Evolutionary conservation across 2,888 invertebrate species (phyloP).

Genomic region (Ischnus inquisitorius): DNA sequence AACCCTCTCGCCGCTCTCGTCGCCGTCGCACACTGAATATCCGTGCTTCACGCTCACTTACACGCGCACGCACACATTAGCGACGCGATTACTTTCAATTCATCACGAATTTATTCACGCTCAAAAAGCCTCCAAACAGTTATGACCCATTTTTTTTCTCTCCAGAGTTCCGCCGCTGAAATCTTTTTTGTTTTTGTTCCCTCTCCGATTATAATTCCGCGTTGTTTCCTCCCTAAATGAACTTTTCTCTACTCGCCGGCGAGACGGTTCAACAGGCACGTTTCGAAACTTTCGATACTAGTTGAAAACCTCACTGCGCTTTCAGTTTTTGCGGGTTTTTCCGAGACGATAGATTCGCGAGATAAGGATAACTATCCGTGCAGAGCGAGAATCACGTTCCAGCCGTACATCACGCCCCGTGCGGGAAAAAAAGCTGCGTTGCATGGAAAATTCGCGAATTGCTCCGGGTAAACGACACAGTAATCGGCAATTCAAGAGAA

Average conservation of each 20-base stretch:
- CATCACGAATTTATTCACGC: slow-evolving; percentile 34
- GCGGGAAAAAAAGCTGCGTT: slow-evolving; percentile 27
- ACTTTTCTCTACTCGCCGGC: background rate
- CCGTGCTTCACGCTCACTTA: background rate
- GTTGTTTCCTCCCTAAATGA: background rate
- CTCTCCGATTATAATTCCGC: background rate
- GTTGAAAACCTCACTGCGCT: slow-evolving; percentile 12
- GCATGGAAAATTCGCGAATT: background rate
- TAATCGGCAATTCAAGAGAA: background rate
- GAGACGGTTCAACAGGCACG: slow-evolving; percentile 1
- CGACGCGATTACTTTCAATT: slow-evolving; percentile 25
- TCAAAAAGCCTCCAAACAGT: slow-evolving; percentile 27
- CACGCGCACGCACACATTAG: slow-evolving; percentile 1
- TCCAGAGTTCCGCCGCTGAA: background rate
- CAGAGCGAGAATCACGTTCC: slow-evolving; percentile 13
- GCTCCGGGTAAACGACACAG: background rate
- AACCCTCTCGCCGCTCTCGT: background rate
- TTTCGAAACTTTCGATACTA: slow-evolving; percentile 18
- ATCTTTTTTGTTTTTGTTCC: background rate
- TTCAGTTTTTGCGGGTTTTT: background rate
- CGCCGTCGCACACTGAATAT: background rate
- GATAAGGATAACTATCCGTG: slow-evolving; percentile 24
- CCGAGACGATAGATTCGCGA: slow-evolving; percentile 36
- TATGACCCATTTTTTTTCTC: slow-evolving; percentile 20
- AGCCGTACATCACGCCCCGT: slow-evolving; percentile 20